Percentiles rank a stretch among this genome's conserved stretches.
Conservation (phyloP, 2,113 vertebrate species). For the Pseudolaguvia tuberculata region DNA sequence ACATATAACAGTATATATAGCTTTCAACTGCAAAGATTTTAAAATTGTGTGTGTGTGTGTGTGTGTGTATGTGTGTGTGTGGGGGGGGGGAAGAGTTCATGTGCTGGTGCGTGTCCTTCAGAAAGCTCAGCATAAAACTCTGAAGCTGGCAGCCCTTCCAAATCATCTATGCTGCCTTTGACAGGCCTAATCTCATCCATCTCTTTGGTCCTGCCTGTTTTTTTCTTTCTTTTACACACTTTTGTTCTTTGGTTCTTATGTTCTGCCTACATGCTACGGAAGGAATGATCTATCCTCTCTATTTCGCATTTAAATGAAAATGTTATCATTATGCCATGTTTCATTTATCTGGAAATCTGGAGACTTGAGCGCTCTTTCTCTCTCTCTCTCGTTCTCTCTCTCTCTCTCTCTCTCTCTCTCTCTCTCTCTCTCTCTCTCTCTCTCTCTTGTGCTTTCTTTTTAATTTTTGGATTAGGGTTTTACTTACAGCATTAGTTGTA, state of each 20-base stretch:
- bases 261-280: slow-evolving; percentile 23
- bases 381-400: no score
- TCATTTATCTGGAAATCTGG: slow-evolving; percentile 44
- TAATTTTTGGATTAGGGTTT: slow-evolving; percentile 12
- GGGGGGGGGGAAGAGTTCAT: no score
- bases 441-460: no score
- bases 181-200: slow-evolving; percentile 47
- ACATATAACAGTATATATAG: slow-evolving; percentile 1
- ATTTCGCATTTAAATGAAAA: slow-evolving; percentile 52
- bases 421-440: neutral
- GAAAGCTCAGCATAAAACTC: slow-evolving; percentile 46
- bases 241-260: neutral
- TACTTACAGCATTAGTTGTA: neutral
- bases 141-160: slow-evolving; percentile 47
- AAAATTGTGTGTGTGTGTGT: neutral
- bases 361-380: neutral
- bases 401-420: neutral
- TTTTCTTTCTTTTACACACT: slow-evolving; percentile 10
- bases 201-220: slow-evolving; percentile 7
- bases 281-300: slow-evolving; percentile 32
- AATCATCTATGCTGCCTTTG: slow-evolving; percentile 44
- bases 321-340: slow-evolving; percentile 49
- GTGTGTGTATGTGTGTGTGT: neutral
- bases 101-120: slow-evolving; percentile 37
- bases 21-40: neutral